phyloP scores from a whole-genome alignment of 2,113 vertebrate species.

The Cichladusa arquata region DNA sequence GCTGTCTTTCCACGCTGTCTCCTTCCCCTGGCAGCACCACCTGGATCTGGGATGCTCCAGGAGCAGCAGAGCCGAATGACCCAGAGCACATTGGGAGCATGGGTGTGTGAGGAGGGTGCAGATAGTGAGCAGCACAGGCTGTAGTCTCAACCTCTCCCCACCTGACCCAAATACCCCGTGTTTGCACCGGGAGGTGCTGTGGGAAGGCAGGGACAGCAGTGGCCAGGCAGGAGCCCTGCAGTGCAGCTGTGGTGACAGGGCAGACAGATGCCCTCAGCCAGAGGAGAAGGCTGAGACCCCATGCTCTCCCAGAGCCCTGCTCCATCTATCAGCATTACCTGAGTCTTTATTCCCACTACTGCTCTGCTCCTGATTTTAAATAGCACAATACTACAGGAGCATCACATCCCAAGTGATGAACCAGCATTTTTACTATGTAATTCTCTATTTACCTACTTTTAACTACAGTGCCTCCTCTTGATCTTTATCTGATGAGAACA shows the following conservation, averaged over 20 bases:
- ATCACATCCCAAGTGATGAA: background rate
- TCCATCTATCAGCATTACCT: background rate
- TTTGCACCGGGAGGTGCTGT: fast-evolving
- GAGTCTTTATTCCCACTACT: background rate
- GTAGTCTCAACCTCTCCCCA: background rate
- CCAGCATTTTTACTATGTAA: background rate
- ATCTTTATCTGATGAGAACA: constrained; percentile 15
- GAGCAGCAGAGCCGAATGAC: fast-evolving
- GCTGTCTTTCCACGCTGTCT: background rate
- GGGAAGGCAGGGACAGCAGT: background rate
- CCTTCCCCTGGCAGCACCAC: background rate
- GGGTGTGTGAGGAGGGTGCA: background rate
- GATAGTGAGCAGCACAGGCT: background rate
- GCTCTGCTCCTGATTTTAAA: background rate
- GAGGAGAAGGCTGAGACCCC: background rate
- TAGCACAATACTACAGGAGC: background rate
- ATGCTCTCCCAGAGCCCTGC: fast-evolving
- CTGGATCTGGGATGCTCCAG: fast-evolving
- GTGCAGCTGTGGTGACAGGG: background rate
- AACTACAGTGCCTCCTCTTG: constrained; percentile 35
- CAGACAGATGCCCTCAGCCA: background rate
- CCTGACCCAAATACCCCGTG: fast-evolving
- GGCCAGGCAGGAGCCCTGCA: background rate
- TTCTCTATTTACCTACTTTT: constrained; percentile 44
- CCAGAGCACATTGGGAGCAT: fast-evolving